Conservation (phyloP, 2,113 vertebrate species). For the Petrocephalus zakoni region DNA sequence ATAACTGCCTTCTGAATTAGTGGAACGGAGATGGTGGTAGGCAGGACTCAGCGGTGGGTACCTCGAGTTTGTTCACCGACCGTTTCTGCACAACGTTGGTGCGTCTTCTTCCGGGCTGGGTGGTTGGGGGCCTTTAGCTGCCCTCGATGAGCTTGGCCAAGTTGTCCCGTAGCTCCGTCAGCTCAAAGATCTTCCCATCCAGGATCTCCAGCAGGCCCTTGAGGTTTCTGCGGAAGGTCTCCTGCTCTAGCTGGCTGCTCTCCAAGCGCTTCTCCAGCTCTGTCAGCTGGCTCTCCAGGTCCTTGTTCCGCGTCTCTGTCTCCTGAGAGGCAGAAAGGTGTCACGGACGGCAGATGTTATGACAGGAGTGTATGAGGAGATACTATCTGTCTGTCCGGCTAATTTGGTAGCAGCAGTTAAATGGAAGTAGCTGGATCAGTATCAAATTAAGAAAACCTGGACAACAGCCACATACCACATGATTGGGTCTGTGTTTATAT, state of each 20-base stretch:
- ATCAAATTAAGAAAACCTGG: neutral
- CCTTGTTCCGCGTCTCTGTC: conserved; percentile 80
- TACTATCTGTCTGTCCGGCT: neutral
- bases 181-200: conserved; percentile 93
- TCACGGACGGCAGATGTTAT: neutral
- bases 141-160: conserved; percentile 83
- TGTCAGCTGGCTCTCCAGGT: conserved; percentile 78
- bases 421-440: neutral
- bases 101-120: conserved; percentile 7
- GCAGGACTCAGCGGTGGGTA: conserved; percentile 30
- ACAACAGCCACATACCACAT: neutral
- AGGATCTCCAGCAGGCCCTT: conserved; percentile 93
- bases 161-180: conserved; percentile 87
- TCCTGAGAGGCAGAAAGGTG: conserved; percentile 64
- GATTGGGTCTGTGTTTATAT: neutral
- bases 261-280: conserved; percentile 88
- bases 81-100: conserved; percentile 37
- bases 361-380: neutral
- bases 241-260: conserved; percentile 81
- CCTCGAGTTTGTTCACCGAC: conserved; percentile 15
- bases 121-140: conserved; percentile 51
- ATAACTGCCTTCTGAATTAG: conserved; percentile 30
- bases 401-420: neutral
- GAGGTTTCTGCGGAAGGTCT: conserved; percentile 83
- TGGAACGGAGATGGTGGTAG: conserved; percentile 37